phyloP scores from a whole-genome alignment of 1,140 invertebrate species.

The Muscidifurax raptorellus region DNA sequence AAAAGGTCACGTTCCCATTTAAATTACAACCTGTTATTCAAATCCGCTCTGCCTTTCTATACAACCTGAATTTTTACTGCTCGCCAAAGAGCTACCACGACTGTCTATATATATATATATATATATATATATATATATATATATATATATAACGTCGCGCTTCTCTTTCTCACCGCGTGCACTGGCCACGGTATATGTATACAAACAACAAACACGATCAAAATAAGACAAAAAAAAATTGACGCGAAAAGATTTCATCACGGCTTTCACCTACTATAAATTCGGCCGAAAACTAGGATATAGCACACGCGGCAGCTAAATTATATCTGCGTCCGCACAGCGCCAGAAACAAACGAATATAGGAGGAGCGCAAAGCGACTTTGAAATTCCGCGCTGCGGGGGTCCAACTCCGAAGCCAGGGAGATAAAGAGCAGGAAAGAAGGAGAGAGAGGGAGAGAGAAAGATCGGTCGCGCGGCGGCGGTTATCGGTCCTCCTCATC shows the following conservation, averaged over 20 bases:
- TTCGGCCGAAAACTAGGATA: constrained; percentile 43
- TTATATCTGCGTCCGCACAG: constrained; percentile 1
- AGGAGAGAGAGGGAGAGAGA: not conserved
- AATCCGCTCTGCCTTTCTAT: not conserved
- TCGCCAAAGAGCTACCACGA: not conserved
- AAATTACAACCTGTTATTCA: not conserved
- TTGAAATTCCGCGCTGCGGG: constrained; percentile 69
- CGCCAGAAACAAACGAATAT: constrained; percentile 22
- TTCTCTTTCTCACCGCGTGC: not conserved
- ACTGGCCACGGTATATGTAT: not conserved
- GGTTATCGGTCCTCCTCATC: constrained; percentile 74
- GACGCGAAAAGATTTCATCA: constrained; percentile 41
- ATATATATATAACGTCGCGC: too few species aligned
- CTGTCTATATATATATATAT: not conserved
- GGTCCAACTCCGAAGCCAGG: constrained; percentile 59
- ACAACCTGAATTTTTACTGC: not conserved
- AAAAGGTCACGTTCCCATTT: not conserved
- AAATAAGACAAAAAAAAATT: not conserved
- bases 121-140: too few species aligned
- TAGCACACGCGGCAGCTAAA: constrained; percentile 21
- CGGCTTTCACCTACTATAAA: constrained; percentile 41
- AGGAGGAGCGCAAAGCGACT: constrained; percentile 51
- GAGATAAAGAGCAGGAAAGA: constrained; percentile 16
- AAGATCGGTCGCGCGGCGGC: constrained; percentile 50
- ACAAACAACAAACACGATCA: not conserved